Percentiles rank a stretch among this genome's conserved stretches.
These are phyloP conservation scores for Crossocerus cetratus DNA, from an alignment of 2,888 invertebrate species.

Conservation along the genomic window DNA sequence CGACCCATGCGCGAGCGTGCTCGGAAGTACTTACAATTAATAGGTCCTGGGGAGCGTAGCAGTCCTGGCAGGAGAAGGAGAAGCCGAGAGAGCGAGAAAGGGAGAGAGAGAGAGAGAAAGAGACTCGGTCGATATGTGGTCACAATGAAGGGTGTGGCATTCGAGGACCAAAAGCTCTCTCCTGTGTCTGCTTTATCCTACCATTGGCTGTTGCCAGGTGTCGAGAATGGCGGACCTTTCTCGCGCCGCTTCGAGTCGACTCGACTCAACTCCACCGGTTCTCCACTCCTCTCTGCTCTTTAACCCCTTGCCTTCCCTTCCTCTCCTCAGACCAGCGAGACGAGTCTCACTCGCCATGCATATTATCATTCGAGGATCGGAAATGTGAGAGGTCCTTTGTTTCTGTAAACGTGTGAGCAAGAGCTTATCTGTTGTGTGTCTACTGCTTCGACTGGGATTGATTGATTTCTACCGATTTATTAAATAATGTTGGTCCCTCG, in stretches of 20 bases:
- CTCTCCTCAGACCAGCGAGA: too few relatives aligned
- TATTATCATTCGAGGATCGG: too few relatives aligned
- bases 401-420: too few relatives aligned
- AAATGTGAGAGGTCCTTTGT: too few relatives aligned
- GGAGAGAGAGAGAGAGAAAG: slow-evolving; percentile 9
- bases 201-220: slow-evolving; percentile 70
- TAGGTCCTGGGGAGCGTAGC: slow-evolving; percentile 34
- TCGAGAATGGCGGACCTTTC: slow-evolving; percentile 69
- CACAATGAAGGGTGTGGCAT: slow-evolving; percentile 75
- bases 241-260: slow-evolving; percentile 5
- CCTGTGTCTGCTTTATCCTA: slow-evolving; percentile 64
- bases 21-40: slow-evolving; percentile 47
- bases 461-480: too few relatives aligned
- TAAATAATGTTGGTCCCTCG: too few relatives aligned
- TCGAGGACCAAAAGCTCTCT: slow-evolving; percentile 70
- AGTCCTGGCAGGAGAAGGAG: too few relatives aligned
- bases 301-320: too few relatives aligned
- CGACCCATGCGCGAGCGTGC: slow-evolving; percentile 44
- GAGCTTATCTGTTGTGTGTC: too few relatives aligned
- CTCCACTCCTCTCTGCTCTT: slow-evolving; percentile 23
- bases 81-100: slow-evolving; percentile 22
- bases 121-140: slow-evolving; percentile 71
- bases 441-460: too few relatives aligned
- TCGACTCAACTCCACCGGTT: slow-evolving; percentile 6
- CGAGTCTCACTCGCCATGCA: too few relatives aligned